Percentiles rank a stretch among this genome's conserved stretches.
Conservation (phyloP, 2,797 vertebrate genomes). For the Bufotes viridis region DNA sequence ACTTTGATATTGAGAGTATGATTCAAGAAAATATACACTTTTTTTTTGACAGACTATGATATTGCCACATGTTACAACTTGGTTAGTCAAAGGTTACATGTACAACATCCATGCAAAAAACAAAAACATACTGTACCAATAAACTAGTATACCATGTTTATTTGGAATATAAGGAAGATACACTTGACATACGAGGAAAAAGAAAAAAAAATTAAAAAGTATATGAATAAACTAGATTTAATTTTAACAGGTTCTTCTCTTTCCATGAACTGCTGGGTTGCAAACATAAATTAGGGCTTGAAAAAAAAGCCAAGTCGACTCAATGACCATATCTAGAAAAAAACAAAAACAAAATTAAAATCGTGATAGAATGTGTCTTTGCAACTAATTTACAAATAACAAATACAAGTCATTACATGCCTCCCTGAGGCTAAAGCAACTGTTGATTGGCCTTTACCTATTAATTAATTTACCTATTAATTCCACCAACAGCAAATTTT, state of each 20-base stretch:
- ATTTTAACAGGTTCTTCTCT: background rate
- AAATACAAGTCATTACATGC: background rate
- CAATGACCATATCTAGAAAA: constrained; percentile 12
- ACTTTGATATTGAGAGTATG: too few species aligned
- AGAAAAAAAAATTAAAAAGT: background rate
- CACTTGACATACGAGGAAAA: background rate
- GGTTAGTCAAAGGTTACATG: background rate
- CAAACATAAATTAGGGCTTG: constrained; percentile 2
- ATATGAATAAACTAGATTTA: background rate
- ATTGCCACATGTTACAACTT: too few species aligned
- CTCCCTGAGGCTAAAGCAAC: too few species aligned
- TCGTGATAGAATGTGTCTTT: background rate
- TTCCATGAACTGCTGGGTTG: background rate
- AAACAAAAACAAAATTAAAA: background rate
- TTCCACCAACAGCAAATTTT: too few species aligned
- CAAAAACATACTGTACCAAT: background rate
- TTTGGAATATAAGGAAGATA: background rate
- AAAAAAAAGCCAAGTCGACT: background rate
- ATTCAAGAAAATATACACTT: too few species aligned
- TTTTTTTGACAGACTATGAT: too few species aligned
- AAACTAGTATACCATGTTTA: background rate
- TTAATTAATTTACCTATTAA: too few species aligned
- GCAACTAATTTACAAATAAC: background rate
- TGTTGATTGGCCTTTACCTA: too few species aligned
- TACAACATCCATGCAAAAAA: background rate